phyloP scores from a whole-genome alignment of 2,113 vertebrate species.

The Colinus virginianus region DNA sequence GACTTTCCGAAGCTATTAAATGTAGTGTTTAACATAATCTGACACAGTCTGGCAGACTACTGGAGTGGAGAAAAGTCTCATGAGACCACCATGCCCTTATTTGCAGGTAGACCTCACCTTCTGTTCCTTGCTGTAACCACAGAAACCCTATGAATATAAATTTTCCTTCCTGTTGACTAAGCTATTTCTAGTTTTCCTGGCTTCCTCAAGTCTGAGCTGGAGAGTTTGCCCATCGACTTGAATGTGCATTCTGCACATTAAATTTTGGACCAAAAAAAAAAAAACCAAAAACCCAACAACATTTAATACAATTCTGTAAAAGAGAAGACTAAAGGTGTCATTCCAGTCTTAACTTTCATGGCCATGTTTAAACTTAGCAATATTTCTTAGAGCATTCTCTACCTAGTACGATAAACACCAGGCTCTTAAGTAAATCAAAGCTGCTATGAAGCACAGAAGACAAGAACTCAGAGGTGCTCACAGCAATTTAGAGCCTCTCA shows the following conservation, averaged over 20 bases:
- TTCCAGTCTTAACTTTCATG: not conserved
- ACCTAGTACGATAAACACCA: not conserved
- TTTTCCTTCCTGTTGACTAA: not conserved
- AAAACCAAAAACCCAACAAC: not conserved
- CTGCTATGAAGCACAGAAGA: not conserved
- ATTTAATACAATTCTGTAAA: not conserved
- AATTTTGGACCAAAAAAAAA: not conserved
- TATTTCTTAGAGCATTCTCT: not conserved
- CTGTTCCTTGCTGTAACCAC: not conserved
- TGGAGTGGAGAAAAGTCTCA: not conserved
- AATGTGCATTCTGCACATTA: not conserved
- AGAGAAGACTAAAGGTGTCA: not conserved
- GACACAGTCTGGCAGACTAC: not conserved
- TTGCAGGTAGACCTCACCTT: not conserved
- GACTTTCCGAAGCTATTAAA: not conserved
- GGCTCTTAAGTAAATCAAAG: not conserved
- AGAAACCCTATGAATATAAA: not conserved
- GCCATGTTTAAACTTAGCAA: not conserved
- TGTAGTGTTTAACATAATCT: not conserved
- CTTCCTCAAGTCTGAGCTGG: not conserved
- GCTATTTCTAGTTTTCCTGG: not conserved
- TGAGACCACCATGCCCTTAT: not conserved
- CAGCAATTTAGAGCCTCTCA: not conserved
- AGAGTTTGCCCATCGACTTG: not conserved
- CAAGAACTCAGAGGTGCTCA: not conserved